phyloP scores from a whole-genome alignment of 2,888 invertebrate genomes.

The Eupithecia tripunctaria region DNA sequence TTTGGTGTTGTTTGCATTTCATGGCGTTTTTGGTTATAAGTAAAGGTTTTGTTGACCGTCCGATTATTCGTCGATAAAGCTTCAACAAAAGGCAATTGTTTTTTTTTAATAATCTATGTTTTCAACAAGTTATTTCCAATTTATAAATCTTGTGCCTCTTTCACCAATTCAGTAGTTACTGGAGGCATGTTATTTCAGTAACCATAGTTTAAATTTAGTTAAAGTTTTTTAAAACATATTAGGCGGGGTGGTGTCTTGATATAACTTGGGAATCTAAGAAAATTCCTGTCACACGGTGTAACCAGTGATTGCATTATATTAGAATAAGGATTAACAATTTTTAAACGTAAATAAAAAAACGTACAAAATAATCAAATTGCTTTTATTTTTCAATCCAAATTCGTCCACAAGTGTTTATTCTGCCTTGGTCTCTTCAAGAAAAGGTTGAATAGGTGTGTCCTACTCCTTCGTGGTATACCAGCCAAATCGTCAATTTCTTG shows the following conservation, averaged over 20 bases:
- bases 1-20: neutral
- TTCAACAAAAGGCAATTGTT: neutral
- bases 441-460: too few relatives aligned
- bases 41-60: neutral
- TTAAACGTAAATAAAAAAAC: slow-evolving; percentile 15
- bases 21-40: neutral
- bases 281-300: slow-evolving; percentile 17
- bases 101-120: neutral
- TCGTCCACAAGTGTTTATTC: neutral
- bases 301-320: slow-evolving; percentile 38
- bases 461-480: too few relatives aligned
- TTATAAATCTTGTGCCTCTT: neutral
- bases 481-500: too few relatives aligned
- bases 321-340: slow-evolving; percentile 31
- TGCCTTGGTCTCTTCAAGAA: neutral
- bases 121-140: neutral
- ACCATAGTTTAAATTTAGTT: neutral
- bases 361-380: slow-evolving; percentile 20
- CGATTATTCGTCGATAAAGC: neutral
- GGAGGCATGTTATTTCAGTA: neutral
- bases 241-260: neutral
- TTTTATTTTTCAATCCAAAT: neutral
- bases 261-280: neutral
- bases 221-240: neutral
- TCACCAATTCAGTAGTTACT: neutral